Conservation (phyloP, 2,113 vertebrate species). For the Onychostruthus taczanowskii region DNA sequence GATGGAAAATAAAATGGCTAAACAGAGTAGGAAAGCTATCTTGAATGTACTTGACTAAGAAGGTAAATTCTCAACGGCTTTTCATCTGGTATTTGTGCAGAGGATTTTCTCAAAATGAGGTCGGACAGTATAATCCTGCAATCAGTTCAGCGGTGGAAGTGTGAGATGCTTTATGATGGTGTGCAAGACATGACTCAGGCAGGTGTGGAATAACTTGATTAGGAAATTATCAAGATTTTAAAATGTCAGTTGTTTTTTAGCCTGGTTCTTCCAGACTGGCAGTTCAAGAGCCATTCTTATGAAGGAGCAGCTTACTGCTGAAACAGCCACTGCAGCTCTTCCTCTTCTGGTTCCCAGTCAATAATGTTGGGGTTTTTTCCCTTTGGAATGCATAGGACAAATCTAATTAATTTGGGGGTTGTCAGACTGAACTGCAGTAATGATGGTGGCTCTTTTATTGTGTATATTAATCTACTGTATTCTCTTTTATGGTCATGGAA, state of each 20-base stretch:
- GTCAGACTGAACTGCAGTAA: neutral
- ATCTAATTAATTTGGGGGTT: neutral
- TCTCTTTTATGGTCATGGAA: neutral
- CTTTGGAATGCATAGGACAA: neutral
- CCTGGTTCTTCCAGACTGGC: neutral
- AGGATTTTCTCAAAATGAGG: neutral
- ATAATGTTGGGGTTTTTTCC: neutral
- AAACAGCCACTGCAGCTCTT: neutral
- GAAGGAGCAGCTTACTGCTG: neutral
- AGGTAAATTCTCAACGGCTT: neutral
- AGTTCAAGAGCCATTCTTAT: neutral
- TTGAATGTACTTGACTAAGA: neutral
- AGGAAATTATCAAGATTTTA: neutral
- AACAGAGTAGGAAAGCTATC: neutral
- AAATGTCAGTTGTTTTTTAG: neutral
- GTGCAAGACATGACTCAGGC: neutral
- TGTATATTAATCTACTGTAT: neutral
- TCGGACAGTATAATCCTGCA: neutral
- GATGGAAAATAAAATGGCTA: neutral
- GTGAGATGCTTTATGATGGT: neutral
- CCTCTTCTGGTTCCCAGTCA: neutral
- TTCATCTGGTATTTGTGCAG: slow-evolving; percentile 6
- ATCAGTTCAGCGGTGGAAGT: neutral
- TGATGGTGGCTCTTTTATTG: neutral
- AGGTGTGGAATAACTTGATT: neutral